These are phyloP conservation scores for Plodia interpunctella DNA, from an alignment of 1,140 invertebrate species.

Conservation along the genomic window DNA sequence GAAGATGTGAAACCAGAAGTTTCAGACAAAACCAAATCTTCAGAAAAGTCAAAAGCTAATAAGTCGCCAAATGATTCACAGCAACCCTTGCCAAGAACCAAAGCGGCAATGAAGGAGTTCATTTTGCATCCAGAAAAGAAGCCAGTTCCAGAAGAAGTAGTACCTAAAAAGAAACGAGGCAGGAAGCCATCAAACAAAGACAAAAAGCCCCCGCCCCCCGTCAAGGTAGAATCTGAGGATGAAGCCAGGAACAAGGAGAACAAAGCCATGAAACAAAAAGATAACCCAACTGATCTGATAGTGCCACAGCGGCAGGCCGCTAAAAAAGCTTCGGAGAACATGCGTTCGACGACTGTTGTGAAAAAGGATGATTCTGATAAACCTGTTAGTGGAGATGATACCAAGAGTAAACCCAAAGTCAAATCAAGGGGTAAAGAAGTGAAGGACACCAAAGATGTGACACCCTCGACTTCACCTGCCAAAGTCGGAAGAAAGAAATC, in stretches of 20 bases:
- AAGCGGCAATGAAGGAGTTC: slow-evolving; percentile 90
- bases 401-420: slow-evolving; percentile 64
- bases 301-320: slow-evolving; percentile 94
- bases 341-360: slow-evolving; percentile 79
- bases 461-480: slow-evolving; percentile 19
- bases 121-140: slow-evolving; percentile 70
- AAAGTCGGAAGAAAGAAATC: slow-evolving; percentile 78
- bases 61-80: slow-evolving; percentile 82
- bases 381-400: slow-evolving; percentile 54
- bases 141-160: slow-evolving; percentile 58
- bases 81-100: slow-evolving; percentile 83
- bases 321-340: slow-evolving; percentile 93
- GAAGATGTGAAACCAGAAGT: slow-evolving; percentile 57
- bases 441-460: slow-evolving; percentile 36
- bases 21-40: slow-evolving; percentile 66
- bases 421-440: slow-evolving; percentile 63
- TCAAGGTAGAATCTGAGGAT: slow-evolving; percentile 67
- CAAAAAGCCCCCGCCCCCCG: slow-evolving; percentile 36
- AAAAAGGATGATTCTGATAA: slow-evolving; percentile 67
- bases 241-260: slow-evolving; percentile 78
- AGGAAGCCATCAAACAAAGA: slow-evolving; percentile 60
- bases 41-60: slow-evolving; percentile 53
- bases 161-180: slow-evolving; percentile 70
- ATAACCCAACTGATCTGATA: slow-evolving; percentile 87
- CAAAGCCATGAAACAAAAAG: slow-evolving; percentile 78